These are phyloP conservation scores for Grammomys surdaster DNA, from an alignment of 2,113 vertebrate species.

Conservation along the genomic window DNA sequence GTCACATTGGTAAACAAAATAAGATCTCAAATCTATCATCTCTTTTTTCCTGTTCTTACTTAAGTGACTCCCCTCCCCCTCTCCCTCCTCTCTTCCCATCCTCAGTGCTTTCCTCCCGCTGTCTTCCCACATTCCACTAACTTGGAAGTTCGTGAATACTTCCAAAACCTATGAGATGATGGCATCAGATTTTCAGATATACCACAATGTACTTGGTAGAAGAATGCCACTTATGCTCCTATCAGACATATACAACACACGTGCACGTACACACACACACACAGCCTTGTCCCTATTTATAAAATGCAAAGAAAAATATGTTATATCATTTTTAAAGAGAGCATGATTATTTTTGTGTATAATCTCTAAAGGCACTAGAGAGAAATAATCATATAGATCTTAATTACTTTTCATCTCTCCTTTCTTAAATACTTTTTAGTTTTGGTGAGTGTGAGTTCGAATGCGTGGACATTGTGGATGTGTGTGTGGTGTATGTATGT, in stretches of 20 bases:
- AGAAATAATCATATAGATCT: neutral
- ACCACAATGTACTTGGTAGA: neutral
- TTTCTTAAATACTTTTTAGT: neutral
- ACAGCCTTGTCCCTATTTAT: neutral
- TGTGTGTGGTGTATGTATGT: too few species aligned
- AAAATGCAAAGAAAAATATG: neutral
- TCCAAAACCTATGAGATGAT: neutral
- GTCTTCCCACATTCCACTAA: neutral
- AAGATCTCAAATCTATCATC: neutral
- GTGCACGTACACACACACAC: neutral
- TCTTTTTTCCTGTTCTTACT: neutral
- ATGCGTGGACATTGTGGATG: neutral
- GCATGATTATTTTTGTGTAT: neutral
- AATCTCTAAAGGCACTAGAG: neutral
- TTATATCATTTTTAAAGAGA: neutral
- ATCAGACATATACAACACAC: neutral
- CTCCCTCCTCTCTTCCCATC: neutral
- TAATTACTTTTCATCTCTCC: neutral
- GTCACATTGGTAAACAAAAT: neutral
- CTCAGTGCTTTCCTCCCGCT: too few species aligned
- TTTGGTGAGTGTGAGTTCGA: neutral
- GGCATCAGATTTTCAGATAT: neutral
- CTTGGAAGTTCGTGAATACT: neutral
- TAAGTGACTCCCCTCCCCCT: too few species aligned
- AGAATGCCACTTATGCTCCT: neutral